Base-by-base conservation (phyloP, 2,113 vertebrate species). In the Holacanthus passer region DNA sequence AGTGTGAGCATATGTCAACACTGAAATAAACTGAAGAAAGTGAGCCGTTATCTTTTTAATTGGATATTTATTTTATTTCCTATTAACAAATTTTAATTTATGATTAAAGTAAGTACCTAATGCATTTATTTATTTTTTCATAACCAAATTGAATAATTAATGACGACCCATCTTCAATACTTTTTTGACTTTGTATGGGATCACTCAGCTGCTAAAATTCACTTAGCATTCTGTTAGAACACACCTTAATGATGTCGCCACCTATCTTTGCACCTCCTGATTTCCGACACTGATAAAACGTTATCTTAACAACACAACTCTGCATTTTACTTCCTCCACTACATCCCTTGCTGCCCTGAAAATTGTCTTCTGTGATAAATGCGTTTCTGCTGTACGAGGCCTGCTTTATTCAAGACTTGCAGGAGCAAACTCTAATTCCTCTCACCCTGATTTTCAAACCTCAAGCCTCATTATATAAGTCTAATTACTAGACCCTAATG, bases 401-500 rank as follows among this genome's bases (percentile, higher is more conserved):
- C 47, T 43, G 50, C 48, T 76, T 64, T 73, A 19, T 37, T 60
- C n/a, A 9, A 31, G 24, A 56, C 14, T 13, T 24, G 48, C 12
- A 39, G n/a, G 67, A 67, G 31, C 47, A 63, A 43, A 77, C 52
- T 55, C 32, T 47, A 58, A 37, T 60, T 74, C 55, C 11, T 77
- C 45, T 65, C 55, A 72, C 16, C 22, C 17, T 2, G 16, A 69
- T 52, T 59, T 77, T 82, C 48, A 71, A 56, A 75, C 45, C 64
- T n/a, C n/a, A n/a, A n/a, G 27, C 32, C 79, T 86, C 71, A 68
- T 79, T 83, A 81, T 79, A 32, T 45, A 60, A 43, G 27, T 76
- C 63, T 72, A 84, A 86, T 86, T 77, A 79, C 39, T 70, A 80
- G 47, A 77, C 77, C 29, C 31, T 65, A 68, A 41, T 65, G 20